Evolutionary conservation across 1,140 invertebrate species (phyloP).

Genomic region (Grapholita molesta): DNA sequence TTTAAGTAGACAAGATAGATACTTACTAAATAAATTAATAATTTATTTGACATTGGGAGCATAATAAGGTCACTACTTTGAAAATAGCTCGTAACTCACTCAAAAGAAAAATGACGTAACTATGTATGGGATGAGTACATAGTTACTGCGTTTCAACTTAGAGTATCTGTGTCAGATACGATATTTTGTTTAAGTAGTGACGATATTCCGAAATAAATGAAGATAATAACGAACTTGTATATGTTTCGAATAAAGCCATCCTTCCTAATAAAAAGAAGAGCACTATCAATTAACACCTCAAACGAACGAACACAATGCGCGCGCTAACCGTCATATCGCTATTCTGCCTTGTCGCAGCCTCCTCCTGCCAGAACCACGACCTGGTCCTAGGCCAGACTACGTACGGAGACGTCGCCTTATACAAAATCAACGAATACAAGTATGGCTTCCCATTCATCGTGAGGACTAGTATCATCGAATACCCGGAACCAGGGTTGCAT

Average conservation of each 20-base stretch:
- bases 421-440: slow-evolving; percentile 60
- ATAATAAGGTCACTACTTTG: no score
- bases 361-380: slow-evolving; percentile 55
- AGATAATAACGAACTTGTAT: background rate
- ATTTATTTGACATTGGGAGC: no score
- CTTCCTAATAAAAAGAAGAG: background rate
- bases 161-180: no score
- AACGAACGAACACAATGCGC: slow-evolving; percentile 66
- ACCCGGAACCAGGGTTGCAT: slow-evolving; percentile 49
- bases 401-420: slow-evolving; percentile 62
- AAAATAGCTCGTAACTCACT: no score
- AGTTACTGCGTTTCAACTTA: no score
- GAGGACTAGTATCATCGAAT: slow-evolving; percentile 55
- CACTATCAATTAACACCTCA: slow-evolving; percentile 42
- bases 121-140: no score
- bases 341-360: slow-evolving; percentile 43
- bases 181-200: no score
- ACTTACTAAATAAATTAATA: no score
- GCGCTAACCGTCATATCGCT: slow-evolving; percentile 35
- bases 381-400: slow-evolving; percentile 48
- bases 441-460: slow-evolving; percentile 65
- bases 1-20: no score
- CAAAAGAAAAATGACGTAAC: no score
- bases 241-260: background rate
- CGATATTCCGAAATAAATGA: no score